Conservation (phyloP, 2,888 invertebrate genomes). For the Tillus elongatus region DNA sequence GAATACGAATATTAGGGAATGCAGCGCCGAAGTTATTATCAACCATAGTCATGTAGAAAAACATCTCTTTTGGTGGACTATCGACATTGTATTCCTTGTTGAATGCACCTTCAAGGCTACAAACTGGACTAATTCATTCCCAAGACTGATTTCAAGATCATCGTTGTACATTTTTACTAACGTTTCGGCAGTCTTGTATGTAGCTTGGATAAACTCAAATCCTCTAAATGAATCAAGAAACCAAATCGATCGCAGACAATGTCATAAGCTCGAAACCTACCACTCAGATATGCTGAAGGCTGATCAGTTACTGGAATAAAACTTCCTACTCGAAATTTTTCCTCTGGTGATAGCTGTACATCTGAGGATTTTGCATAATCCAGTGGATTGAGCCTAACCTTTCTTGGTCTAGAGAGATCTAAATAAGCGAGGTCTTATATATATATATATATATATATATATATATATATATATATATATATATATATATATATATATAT, state of each 20-base stretch:
- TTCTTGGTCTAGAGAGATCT: no score
- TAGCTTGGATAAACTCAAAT: conserved; percentile 8
- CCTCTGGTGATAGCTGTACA: no score
- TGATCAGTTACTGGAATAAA: conserved; percentile 7
- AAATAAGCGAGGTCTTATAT: no score
- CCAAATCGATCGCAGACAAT: conserved; percentile 12
- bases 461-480: no score
- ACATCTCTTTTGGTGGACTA: conserved; percentile 5
- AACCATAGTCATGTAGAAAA: background rate
- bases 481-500: no score
- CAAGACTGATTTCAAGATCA: conserved; percentile 5
- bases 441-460: no score
- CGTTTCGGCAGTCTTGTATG: conserved; percentile 9
- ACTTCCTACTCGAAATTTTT: no score
- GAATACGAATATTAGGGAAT: conserved; percentile 6
- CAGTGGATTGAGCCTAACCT: no score
- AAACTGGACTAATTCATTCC: conserved; percentile 6
- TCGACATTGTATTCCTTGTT: conserved; percentile 7
- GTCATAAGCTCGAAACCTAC: conserved; percentile 11
- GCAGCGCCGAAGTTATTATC: conserved; percentile 2
- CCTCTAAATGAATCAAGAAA: conserved; percentile 12
- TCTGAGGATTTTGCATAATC: no score
- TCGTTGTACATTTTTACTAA: conserved; percentile 6
- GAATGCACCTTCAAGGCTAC: conserved; percentile 6
- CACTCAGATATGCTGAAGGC: conserved; percentile 7